A percentile compares a stretch with the other conserved stretches of the same genome.
Conservation (phyloP, 2,888 invertebrate species). For the Drosophila sordidula region DNA sequence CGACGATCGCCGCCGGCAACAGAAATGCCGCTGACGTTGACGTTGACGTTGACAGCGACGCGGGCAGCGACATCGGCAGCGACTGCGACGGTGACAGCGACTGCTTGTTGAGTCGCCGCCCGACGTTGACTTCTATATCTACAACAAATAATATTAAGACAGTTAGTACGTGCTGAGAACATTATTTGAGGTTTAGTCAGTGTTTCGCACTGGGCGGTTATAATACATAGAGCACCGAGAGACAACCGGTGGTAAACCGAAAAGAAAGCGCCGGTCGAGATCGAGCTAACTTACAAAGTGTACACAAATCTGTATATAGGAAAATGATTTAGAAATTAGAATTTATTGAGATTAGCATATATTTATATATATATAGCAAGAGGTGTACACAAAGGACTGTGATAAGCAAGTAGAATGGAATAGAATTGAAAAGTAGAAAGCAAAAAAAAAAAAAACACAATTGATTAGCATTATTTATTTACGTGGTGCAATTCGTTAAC, state of each 20-base stretch:
- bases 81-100: neutral
- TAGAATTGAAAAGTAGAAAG: neutral
- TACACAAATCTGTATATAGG: neutral
- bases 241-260: conserved; percentile 32
- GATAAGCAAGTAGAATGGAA: conserved; percentile 19
- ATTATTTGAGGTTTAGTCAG: conserved; percentile 83
- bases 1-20: conserved; percentile 42
- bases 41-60: conserved; percentile 14
- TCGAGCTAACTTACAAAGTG: conserved; percentile 28
- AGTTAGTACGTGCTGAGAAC: conserved; percentile 83
- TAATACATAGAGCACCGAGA: conserved; percentile 68
- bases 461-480: conserved; percentile 50
- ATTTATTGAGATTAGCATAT: conserved; percentile 7
- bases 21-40: conserved; percentile 16
- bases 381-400: conserved; percentile 21
- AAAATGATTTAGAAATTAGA: conserved; percentile 15
- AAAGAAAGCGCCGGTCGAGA: conserved; percentile 33
- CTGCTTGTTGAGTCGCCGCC: conserved; percentile 40
- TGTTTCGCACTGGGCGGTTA: conserved; percentile 80
- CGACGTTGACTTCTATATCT: conserved; percentile 79
- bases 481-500: conserved; percentile 44
- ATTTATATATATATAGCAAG: neutral
- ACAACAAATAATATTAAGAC: conserved; percentile 83
- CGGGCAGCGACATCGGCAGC: neutral
- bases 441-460: conserved; percentile 5